Base-by-base conservation (phyloP, 2,797 vertebrate species). In the Otolemur crassicaudatus region DNA sequence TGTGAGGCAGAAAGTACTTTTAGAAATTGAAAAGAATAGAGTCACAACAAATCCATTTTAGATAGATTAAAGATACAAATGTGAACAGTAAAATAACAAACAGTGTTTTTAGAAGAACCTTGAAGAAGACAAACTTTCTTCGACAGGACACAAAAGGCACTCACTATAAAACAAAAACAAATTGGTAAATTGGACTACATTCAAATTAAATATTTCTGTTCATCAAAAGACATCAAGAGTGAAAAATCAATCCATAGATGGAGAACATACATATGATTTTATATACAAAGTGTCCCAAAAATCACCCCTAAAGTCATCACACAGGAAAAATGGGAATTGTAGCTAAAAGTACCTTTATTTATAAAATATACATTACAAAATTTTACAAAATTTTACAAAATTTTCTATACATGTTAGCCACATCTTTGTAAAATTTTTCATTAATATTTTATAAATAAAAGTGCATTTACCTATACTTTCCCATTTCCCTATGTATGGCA, bases 171-270 rank as follows among this genome's bases (percentile, higher is more conserved):
- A 67, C 7, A 89, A 89, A 89, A 75, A 69, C 29, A 84, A 76
- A 79, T 19, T 70, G 70, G 65, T 70, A 65, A 65, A 75, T 75
- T 53, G 19, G 11, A 69, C 4, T 70, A 56, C 8, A 72, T 79
- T 90, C 90, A 86, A 65, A 87, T 67, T 53, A 2, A 82, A 95
- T 92, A 75, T 23, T 29, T 86, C 43, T 80, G 27, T 58, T 91
- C 31, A 79, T 40, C 23, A 40, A 79, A 76, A 87, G 60, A 75
- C 14, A 75, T n/a, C 13, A 60, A 76, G 25, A 90, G 40, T 69
- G 22, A 60, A 95, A 94, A 77, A 4, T 72, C 73, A 82, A 40
- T 23, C 56, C 25, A 72, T 11, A 27, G 23, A 12, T 63, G 17
- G 29, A 70, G 11, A 85, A 77, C 20, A 80, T 27, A 58, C 4